These are phyloP conservation scores for Drosophila quadrilineata DNA, from an alignment of 1,140 invertebrate species.

Conservation along the genomic window DNA sequence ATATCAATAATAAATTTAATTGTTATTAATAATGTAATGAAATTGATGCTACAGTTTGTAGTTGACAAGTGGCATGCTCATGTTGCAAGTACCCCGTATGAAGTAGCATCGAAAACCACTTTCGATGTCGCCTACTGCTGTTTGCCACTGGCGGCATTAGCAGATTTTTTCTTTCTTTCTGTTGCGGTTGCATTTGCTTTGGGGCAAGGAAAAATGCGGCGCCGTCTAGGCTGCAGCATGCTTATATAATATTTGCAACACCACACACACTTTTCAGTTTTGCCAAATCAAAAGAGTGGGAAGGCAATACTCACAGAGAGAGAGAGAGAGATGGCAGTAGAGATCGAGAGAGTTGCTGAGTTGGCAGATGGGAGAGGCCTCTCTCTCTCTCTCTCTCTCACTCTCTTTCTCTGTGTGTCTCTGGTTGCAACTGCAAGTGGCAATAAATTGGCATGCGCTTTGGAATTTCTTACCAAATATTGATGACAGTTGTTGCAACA, in stretches of 20 bases:
- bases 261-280: too few species aligned
- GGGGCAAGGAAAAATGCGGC: slow-evolving; percentile 44
- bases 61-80: slow-evolving; percentile 1
- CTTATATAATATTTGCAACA: slow-evolving; percentile 60
- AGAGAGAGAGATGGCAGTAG: background rate
- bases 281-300: background rate
- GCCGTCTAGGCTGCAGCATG: slow-evolving; percentile 44
- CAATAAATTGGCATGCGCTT: slow-evolving; percentile 54
- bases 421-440: slow-evolving; percentile 46
- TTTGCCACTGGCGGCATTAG: too few species aligned
- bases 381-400: background rate
- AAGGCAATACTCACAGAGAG: background rate
- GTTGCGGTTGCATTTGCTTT: slow-evolving; percentile 48
- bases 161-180: slow-evolving; percentile 57
- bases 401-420: slow-evolving; percentile 24
- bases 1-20: too few species aligned
- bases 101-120: slow-evolving; percentile 48
- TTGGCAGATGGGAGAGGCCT: background rate
- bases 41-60: too few species aligned
- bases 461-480: slow-evolving; percentile 76
- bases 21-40: too few species aligned
- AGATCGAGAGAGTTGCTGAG: background rate
- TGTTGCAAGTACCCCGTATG: slow-evolving; percentile 6
- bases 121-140: slow-evolving; percentile 59
- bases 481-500: slow-evolving; percentile 50